Conservation (phyloP, 2,113 vertebrate species). For the Vulpes lagopus region DNA sequence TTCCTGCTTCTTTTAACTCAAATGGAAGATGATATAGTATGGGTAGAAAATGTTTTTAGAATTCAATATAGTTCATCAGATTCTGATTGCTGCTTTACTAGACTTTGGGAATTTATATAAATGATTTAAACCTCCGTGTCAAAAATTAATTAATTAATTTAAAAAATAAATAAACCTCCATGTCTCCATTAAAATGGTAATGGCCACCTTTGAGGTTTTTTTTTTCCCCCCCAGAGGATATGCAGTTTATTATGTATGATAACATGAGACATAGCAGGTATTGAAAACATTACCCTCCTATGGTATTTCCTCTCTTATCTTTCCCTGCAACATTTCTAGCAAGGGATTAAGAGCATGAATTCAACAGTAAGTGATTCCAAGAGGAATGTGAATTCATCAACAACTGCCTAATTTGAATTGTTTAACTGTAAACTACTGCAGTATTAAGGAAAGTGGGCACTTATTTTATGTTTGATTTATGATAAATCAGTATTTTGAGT, state of each 20-base stretch:
- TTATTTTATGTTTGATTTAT: neutral
- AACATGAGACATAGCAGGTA: neutral
- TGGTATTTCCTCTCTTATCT: neutral
- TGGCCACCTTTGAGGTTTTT: neutral
- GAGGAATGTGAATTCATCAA: neutral
- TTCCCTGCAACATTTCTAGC: neutral
- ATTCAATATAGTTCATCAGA: neutral
- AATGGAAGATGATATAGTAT: neutral
- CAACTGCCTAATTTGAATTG: neutral
- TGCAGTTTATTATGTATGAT: neutral
- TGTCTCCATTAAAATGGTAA: neutral
- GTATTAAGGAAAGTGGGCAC: neutral
- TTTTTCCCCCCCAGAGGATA: neutral
- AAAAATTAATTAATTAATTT: no score
- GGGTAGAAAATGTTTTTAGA: neutral
- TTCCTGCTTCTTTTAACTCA: neutral
- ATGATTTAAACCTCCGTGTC: neutral
- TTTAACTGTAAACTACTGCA: neutral
- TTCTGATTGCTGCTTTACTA: neutral
- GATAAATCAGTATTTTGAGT: neutral
- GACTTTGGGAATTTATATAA: neutral
- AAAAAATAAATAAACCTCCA: neutral
- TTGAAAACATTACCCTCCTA: neutral
- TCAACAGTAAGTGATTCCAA: neutral
- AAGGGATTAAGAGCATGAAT: neutral